Base-by-base conservation (phyloP, 2,888 invertebrate genomes). In the Cephus nigrinus region DNA sequence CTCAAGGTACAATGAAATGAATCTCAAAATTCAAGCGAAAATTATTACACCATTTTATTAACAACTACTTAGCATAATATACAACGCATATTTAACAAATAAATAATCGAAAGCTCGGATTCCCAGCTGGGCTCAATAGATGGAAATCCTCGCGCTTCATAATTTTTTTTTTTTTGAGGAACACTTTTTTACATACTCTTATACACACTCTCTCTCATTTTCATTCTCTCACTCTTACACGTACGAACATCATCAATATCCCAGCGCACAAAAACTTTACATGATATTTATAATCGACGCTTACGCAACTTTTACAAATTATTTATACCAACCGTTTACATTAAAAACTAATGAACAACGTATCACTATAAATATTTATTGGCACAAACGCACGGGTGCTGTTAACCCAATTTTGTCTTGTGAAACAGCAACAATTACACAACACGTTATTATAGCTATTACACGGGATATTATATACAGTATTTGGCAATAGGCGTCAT, bases 121-220 rank as follows among this genome's bases (percentile, higher is more conserved):
- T 82, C 79, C 74, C 81, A 80, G 74, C 83, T 78, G 82, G 83
- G 82, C 83, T 83, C 83, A 81, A 36, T 79, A 79, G 83, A 75
- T 77, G 75, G 75, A 75, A 81, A 82, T 81, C 80, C 77, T 77
- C 69, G 78, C 78, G 72, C 35, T 73, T n/a, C 9, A 55, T 9
- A 23, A 5, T 15, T 40, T 40, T 40, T 12, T 36, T 36, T 36
- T 5, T 5, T 40, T 11, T 40, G 4, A 1, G 1, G 15, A 55
- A 55, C 23, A 23, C 15, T 55, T 55, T 55, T 55, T 55, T 9
- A 12, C 12, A 12, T 36, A 36, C 4, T 36, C 3, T 36, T 12
- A 15, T 5, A 12, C 15, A 4, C 40, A 1, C 15, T 40, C 40
- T 15, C 40, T 40, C 5, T 40, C 40, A 15, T 1, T 40, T 15